These are phyloP conservation scores for Tetranychus piercei DNA, from an alignment of 2,888 invertebrate species.

Conservation along the genomic window DNA sequence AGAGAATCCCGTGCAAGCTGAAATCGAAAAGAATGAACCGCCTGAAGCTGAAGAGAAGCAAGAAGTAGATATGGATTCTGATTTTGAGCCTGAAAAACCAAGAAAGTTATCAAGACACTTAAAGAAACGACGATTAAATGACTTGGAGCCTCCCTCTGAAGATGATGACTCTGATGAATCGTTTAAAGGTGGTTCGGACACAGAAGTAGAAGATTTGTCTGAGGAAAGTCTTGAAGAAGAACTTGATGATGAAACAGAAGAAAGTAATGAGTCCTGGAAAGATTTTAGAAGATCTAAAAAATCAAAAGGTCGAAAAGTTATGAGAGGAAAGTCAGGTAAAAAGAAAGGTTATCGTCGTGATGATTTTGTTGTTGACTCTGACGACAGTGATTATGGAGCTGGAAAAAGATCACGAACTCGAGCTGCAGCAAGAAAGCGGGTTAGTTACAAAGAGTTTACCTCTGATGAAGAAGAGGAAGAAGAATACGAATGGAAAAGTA, in stretches of 20 bases:
- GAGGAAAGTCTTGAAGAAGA: conserved; percentile 21
- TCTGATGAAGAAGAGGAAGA: conserved; percentile 21
- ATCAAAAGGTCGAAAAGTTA: not conserved
- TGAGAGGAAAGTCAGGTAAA: not conserved
- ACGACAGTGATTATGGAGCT: conserved; percentile 18
- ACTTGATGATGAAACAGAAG: conserved; percentile 15
- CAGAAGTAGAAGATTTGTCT: conserved; percentile 13
- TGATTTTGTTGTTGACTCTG: conserved; percentile 16
- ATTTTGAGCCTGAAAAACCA: conserved; percentile 20
- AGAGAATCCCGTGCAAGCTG: conserved; percentile 14
- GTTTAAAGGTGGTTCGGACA: conserved; percentile 19
- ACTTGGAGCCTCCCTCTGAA: conserved; percentile 57
- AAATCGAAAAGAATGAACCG: conserved; percentile 19
- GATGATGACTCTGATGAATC: conserved; percentile 71
- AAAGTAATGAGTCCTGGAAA: conserved; percentile 14
- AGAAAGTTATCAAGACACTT: conserved; percentile 30
- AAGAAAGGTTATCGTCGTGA: conserved; percentile 16
- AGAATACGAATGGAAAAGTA: not conserved
- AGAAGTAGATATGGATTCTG: conserved; percentile 34
- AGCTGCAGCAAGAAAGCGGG: conserved; percentile 14
- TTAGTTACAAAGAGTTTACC: conserved; percentile 20
- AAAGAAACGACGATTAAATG: conserved; percentile 54
- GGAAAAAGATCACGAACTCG: not conserved
- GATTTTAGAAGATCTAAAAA: not conserved
- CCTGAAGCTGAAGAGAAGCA: conserved; percentile 30